Evolutionary conservation across 2,113 vertebrate species (phyloP), one percentile per base, ranked within the genome.

Genomic region (Sapayoa aenigma): DNA sequence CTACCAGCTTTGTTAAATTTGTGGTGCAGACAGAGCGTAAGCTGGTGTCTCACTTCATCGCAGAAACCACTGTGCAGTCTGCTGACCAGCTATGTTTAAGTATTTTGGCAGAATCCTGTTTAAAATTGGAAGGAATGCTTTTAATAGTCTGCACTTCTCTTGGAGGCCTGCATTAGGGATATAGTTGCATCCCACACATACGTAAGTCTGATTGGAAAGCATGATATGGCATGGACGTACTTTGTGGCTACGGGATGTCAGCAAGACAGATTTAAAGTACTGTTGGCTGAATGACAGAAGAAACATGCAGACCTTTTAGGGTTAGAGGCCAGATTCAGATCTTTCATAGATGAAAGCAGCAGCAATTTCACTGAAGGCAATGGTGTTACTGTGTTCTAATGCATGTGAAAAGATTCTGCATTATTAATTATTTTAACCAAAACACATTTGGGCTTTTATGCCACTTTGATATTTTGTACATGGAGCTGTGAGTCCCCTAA

Each of bases 71-170:
- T 10, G 42, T 62, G 59, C 55, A 80, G 94, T 84, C 87, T 96
- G 79, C 85, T 90, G 92, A 78, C 68, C 86, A 58, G 69, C 88
- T 87, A 23, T 27, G 33, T 55, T 49, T 27, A 82, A 92, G 73
- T 37, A 31, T 84, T 93, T 93, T 93, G 95, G 79, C 92, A 94
- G 95, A 89, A 90, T 72, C 62, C 25, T 50, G 25, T 60, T 78
- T 56, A 81, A 74, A 83, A 42, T 25, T 88, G 90, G 83, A 84
- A 95, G 88, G 90, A 95, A 96, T 93, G 83, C 68, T 74, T 95
- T 90, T 81, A 92, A 65, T 69, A 84, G 76, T 58, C 83, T 87
- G 46, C 56, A 6, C 85, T 93, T 94, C 90, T 91, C 56, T 84
- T 72, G 69, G 83, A 94, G 68, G 60, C 83, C 79, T 84, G 73